phyloP scores from a whole-genome alignment of 2,888 invertebrate genomes.

The Agrotis ipsilon region DNA sequence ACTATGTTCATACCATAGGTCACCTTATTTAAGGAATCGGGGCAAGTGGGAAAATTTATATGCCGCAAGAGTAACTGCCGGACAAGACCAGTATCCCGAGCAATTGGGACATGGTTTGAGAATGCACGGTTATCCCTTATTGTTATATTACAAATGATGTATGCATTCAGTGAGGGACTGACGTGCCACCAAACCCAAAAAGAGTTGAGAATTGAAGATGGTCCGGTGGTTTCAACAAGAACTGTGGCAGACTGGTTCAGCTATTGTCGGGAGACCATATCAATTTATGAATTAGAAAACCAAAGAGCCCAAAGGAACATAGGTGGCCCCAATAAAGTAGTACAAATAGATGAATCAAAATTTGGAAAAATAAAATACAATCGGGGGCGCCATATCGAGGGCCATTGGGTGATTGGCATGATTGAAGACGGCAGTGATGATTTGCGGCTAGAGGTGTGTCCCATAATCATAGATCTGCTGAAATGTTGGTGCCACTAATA shows the following conservation, averaged over 20 bases:
- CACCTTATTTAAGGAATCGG: background rate
- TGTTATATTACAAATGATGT: background rate
- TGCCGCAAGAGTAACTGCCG: too few relatives aligned
- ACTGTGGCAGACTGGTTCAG: background rate
- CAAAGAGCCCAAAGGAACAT: constrained; percentile 8
- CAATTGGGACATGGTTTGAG: constrained; percentile 5
- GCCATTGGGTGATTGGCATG: constrained; percentile 3
- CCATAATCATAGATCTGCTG: background rate
- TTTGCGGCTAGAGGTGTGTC: constrained; percentile 15
- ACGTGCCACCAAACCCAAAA: background rate
- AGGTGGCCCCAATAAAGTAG: background rate
- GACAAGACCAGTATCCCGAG: too few relatives aligned
- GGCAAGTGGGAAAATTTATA: background rate
- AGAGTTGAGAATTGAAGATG: background rate
- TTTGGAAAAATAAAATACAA: constrained; percentile 10
- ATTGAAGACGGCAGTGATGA: constrained; percentile 2
- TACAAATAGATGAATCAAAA: constrained; percentile 12
- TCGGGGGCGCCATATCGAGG: constrained; percentile 5
- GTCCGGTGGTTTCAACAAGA: background rate
- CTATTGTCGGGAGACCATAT: constrained; percentile 3
- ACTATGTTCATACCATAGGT: background rate
- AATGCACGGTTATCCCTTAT: background rate
- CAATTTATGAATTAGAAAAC: background rate
- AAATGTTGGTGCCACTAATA: constrained; percentile 3
- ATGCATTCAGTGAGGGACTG: background rate